Evolutionary conservation across 2,888 invertebrate genomes (phyloP).

Genomic region (Phlogophora meticulosa): DNA sequence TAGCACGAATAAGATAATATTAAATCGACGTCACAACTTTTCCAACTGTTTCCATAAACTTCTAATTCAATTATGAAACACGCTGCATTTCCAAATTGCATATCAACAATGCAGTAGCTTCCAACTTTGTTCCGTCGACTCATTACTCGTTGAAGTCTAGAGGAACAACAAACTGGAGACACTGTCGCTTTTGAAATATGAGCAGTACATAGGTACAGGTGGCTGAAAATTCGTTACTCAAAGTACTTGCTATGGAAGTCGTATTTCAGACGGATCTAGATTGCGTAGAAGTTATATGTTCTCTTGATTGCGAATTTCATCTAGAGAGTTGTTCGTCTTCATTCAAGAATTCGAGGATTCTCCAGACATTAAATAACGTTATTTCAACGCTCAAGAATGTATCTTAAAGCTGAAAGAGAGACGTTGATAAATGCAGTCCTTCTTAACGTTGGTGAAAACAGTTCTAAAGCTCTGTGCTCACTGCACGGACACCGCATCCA

Average conservation of each 20-base stretch:
- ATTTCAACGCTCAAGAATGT: slow-evolving; percentile 25
- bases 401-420: slow-evolving; percentile 29
- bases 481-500: slow-evolving; percentile 47
- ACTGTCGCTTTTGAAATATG: slow-evolving; percentile 42
- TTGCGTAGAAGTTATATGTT: slow-evolving; percentile 21
- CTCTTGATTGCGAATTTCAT: slow-evolving; percentile 41
- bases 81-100: slow-evolving; percentile 28
- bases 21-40: background rate
- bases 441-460: slow-evolving; percentile 40
- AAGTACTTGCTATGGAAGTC: slow-evolving; percentile 26
- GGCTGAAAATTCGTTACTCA: slow-evolving; percentile 34
- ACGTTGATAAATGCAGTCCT: slow-evolving; percentile 52
- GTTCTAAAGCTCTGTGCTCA: slow-evolving; percentile 41
- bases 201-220: slow-evolving; percentile 28
- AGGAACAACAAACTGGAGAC: slow-evolving; percentile 10
- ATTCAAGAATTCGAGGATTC: slow-evolving; percentile 28
- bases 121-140: slow-evolving; percentile 28
- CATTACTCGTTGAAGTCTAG: slow-evolving; percentile 33
- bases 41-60: background rate
- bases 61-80: slow-evolving; percentile 27
- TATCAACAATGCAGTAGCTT: slow-evolving; percentile 21
- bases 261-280: slow-evolving; percentile 23
- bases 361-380: slow-evolving; percentile 20
- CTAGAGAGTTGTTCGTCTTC: slow-evolving; percentile 10
- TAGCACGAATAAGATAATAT: slow-evolving; percentile 1